A percentile compares a stretch with the other conserved stretches of the same genome.
phyloP scores from a whole-genome alignment of 92 coral and sea anemone species.

The Porites lobata region DNA sequence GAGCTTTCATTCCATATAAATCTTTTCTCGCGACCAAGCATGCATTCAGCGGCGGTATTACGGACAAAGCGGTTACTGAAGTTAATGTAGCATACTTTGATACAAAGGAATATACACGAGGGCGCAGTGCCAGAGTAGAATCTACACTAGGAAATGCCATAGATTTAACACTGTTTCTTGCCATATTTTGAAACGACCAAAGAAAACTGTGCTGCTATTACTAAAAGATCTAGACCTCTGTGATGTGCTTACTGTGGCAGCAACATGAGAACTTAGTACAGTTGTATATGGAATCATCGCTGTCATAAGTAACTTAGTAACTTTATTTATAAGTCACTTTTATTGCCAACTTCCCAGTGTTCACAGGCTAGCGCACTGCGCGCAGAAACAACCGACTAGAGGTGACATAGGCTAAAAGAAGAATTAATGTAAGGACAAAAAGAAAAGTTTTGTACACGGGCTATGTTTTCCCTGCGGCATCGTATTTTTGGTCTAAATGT shows the following conservation, averaged over 20 bases:
- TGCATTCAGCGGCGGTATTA: constrained; percentile 27
- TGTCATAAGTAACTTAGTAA: too few relatives aligned
- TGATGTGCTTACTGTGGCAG: background rate
- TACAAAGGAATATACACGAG: constrained; percentile 16
- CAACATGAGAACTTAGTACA: too few relatives aligned
- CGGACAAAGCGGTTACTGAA: constrained; percentile 30
- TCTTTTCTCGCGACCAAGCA: constrained; percentile 25
- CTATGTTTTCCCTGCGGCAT: too few relatives aligned
- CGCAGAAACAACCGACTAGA: too few relatives aligned
- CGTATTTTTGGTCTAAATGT: too few relatives aligned
- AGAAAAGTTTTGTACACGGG: too few relatives aligned
- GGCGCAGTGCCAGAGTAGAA: constrained; percentile 34
- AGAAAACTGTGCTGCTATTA: background rate
- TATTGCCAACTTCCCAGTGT: too few relatives aligned
- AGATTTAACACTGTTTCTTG: constrained; percentile 9
- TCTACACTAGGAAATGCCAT: constrained; percentile 34
- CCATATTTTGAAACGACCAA: constrained; percentile 2
- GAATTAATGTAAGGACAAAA: too few relatives aligned
- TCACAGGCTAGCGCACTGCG: too few relatives aligned
- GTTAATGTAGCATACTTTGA: constrained; percentile 23
- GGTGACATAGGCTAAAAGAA: too few relatives aligned
- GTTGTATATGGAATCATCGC: too few relatives aligned
- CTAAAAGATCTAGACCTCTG: background rate
- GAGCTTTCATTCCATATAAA: constrained; percentile 30
- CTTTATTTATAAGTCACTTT: too few relatives aligned